These are phyloP conservation scores for Scrobipalpa costella DNA, from an alignment of 2,888 invertebrate species.

Conservation along the genomic window DNA sequence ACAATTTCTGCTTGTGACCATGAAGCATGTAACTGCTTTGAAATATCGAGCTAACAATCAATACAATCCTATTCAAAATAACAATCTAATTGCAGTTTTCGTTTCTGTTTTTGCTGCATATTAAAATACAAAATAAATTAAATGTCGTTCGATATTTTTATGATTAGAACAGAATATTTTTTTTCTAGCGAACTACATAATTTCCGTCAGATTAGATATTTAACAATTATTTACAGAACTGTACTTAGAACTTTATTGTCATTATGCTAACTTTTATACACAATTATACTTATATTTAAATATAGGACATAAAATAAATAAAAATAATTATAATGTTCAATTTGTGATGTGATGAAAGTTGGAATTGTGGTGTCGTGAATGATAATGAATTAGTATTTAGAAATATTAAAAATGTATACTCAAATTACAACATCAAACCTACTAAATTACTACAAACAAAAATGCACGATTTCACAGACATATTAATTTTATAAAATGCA, in stretches of 20 bases:
- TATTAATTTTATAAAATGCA: neutral
- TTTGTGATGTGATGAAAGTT: too few relatives aligned
- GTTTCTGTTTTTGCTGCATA: too few relatives aligned
- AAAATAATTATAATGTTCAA: too few relatives aligned
- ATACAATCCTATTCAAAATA: too few relatives aligned
- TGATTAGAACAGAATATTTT: neutral
- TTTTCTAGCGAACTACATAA: neutral
- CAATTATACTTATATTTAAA: neutral
- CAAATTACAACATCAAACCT: neutral
- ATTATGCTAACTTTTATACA: neutral
- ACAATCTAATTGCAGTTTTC: too few relatives aligned
- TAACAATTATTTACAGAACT: conserved; percentile 15
- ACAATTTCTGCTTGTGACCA: too few relatives aligned
- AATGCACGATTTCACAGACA: neutral
- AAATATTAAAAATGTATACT: too few relatives aligned
- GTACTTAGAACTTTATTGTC: conserved; percentile 17
- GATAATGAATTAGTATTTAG: too few relatives aligned
- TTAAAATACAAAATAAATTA: neutral
- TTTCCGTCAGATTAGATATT: neutral
- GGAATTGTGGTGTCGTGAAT: too few relatives aligned
- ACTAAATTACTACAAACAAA: neutral
- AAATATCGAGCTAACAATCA: too few relatives aligned
- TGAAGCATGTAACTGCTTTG: too few relatives aligned
- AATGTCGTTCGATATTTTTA: too few relatives aligned
- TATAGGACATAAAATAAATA: neutral